Base-by-base conservation (phyloP, 2,113 vertebrate genomes). In the Ophthalmolycus amberensis region DNA sequence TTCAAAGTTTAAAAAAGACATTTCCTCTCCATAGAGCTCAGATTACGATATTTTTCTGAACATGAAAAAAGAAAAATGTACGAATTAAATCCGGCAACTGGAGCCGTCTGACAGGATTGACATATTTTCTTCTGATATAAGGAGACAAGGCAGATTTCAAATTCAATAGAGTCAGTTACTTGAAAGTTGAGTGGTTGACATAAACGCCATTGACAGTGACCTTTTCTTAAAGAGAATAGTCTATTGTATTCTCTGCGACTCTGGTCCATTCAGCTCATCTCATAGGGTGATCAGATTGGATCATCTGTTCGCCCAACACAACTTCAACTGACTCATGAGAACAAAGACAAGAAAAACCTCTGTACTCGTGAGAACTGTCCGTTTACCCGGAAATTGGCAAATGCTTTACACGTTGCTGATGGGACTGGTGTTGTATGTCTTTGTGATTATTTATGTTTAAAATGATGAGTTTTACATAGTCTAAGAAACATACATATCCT, bases 151-250 rank as follows among this genome's bases (percentile, higher is more conserved):
- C 63, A 79, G 50, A 85, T 71, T 83, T 81, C 40, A 60, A 50
- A 71, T 71, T 34, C 69, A 80, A 90, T 20, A 59, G 46, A 87
- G 72, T 85, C 22, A 27, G n/a, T 75, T 29, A 42, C 32, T 82
- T 82, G 48, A 88, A 88, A 85, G 71, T 37, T 77, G 56, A 85
- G 70, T 37, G 25, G 58, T 15, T 77, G 71, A 85, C 77, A 79
- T 38, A 74, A 72, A 62, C 12, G 37, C 83, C 65, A 65, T 27
- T 80, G 64, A 56, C 62, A 75, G 29, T 65, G 54, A 77, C 74
- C 77, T 87, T 87, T 85, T 81, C 87, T 82, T 38, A 10, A n/a
- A 75, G 54, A 89, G 82, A 80, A 90, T 48, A 64, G 20, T 67
- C 66, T 79, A 86, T 87, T 89, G 89, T 85, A 79, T 75, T 75